Base-by-base conservation (phyloP, 2,113 vertebrate genomes). In the Indicator maculatus region DNA sequence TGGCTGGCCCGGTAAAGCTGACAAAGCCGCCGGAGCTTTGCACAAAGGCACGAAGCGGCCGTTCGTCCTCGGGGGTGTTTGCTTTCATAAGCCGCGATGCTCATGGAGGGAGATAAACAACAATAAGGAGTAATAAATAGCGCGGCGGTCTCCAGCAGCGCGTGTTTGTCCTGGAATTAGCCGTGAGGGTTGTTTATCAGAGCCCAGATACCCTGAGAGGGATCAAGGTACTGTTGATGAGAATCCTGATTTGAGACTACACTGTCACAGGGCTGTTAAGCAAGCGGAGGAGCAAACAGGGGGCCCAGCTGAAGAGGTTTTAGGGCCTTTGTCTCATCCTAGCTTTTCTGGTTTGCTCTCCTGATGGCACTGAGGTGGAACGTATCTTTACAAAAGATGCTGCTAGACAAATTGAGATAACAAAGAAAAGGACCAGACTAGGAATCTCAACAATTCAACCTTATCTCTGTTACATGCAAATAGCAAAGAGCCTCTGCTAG, bases 11-110 rank as follows among this genome's bases (percentile, higher is more conserved):
- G 5, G 17, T 3, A 4, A 13, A 15, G 9, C 16, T 9, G 2
- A 31, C 8, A 3, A 5, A 15, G 39, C 28, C 4, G 5, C 11
- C 8, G 28, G 9, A 38, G 9, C 18, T 41, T n/a, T 13, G 55
- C 16, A 2, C 5, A 4, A 8, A 17, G 47, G 27, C 33, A 2
- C 3, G 6, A 10, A 19, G 24, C n/a, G 3, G 27, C 56, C 0
- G 4, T 18, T 85, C 3, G 28, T 5, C 38, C 12, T 38, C 20
- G 24, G 11, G 6, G 8, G 9, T 2, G 33, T 64, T 76, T 26
- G 41, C 15, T 52, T 26, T 31, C 24, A 2, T 9, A 6, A 31
- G 60, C 12, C 6, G 33, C 4, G 3, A 2, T 6, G 2, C 47
- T 61, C 14, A 2, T 4, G 6, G 33, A 26, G 38, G 21, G 28